Conservation (phyloP, 2,888 invertebrate species). For the Dusona sp. region DNA sequence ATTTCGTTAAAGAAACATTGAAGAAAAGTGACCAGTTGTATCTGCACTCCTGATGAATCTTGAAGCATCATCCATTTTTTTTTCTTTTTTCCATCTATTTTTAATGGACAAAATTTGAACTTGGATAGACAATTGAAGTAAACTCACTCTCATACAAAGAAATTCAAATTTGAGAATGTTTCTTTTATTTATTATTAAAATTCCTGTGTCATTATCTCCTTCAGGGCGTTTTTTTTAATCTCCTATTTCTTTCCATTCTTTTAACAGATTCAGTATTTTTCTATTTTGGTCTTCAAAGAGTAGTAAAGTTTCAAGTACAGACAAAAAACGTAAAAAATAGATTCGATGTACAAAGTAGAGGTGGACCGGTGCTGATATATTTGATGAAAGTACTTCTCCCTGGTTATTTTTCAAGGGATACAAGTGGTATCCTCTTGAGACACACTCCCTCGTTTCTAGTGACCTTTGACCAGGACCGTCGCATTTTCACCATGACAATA, state of each 20-base stretch:
- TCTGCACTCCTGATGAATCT: too few species aligned
- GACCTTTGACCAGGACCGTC: slow-evolving; percentile 61
- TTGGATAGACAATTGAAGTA: too few species aligned
- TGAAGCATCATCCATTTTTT: too few species aligned
- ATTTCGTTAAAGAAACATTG: slow-evolving; percentile 62
- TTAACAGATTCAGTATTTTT: background rate
- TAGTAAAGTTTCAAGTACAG: slow-evolving; percentile 10
- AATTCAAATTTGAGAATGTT: background rate
- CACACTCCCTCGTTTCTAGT: slow-evolving; percentile 52
- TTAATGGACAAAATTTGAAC: slow-evolving; percentile 20
- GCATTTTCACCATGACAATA: slow-evolving; percentile 64
- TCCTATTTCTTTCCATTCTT: background rate
- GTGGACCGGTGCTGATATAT: slow-evolving; percentile 49
- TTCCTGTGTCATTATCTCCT: background rate
- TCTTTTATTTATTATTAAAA: background rate
- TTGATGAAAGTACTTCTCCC: slow-evolving; percentile 48
- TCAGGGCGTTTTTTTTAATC: background rate
- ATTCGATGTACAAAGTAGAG: slow-evolving; percentile 8
- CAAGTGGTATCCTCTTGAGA: slow-evolving; percentile 67
- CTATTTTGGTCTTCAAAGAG: background rate
- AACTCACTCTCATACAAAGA: background rate
- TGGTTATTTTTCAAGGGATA: slow-evolving; percentile 52
- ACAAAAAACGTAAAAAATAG: slow-evolving; percentile 43
- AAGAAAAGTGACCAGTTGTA: background rate
- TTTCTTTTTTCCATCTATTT: too few species aligned